Conservation (phyloP, 2,888 invertebrate genomes). For the Gasteruption jaculator region DNA sequence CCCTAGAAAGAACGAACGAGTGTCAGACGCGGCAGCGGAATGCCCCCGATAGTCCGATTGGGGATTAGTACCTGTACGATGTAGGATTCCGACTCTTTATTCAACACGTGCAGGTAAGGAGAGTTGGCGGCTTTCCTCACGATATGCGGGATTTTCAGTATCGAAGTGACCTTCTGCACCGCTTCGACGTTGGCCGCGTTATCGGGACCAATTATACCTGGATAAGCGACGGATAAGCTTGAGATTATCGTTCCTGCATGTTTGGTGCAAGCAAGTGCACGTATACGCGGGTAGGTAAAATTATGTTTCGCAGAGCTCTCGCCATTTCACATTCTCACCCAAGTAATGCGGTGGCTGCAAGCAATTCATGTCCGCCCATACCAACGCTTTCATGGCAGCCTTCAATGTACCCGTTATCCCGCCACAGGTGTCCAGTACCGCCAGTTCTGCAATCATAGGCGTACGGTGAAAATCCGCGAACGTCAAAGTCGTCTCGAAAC, state of each 20-base stretch:
- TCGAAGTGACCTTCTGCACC: conserved; percentile 46
- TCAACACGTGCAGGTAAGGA: conserved; percentile 39
- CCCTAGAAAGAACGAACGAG: conserved; percentile 29
- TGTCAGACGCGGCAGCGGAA: not conserved
- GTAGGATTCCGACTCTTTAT: conserved; percentile 39
- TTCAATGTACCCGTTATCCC: conserved; percentile 43
- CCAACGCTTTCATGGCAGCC: conserved; percentile 48
- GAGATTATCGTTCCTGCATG: no score
- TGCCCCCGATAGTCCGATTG: no score
- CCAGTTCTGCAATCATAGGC: conserved; percentile 18
- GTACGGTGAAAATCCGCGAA: no score
- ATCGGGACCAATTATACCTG: conserved; percentile 49
- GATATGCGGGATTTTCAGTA: conserved; percentile 45
- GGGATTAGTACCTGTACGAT: conserved; percentile 34
- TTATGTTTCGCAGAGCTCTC: no score
- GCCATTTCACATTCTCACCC: no score
- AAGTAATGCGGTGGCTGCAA: conserved; percentile 47
- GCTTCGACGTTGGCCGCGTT: conserved; percentile 39
- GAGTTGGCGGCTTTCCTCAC: conserved; percentile 35
- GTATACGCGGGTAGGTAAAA: no score
- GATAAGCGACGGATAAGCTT: not conserved
- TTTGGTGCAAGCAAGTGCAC: no score
- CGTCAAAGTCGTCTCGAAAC: no score
- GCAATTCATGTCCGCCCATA: conserved; percentile 47
- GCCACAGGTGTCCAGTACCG: conserved; percentile 49